Base-by-base conservation (phyloP, 1,140 invertebrate genomes). In the Magallana angulata region DNA sequence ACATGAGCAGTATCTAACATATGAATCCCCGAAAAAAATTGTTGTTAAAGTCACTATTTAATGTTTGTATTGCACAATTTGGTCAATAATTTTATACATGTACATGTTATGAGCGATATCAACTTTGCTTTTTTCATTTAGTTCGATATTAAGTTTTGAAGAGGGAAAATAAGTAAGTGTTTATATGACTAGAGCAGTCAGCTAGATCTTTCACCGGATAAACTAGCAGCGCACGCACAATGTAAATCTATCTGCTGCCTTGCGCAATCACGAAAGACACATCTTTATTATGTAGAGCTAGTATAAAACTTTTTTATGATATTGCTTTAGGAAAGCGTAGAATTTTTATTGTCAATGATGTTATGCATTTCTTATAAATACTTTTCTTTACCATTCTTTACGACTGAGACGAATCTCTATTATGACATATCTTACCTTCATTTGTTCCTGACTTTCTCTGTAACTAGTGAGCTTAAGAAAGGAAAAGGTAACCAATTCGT, bases 131-230 rank as follows among this genome's bases (percentile, higher is more conserved):
- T 76, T 68, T 30, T 76, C 36, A 18, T 30, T 30, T 76, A 76
- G 68, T 76, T 30, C 24, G 9, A 76, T 76, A 76, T 36, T 76
- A 76, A 76, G 36, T 76, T 76, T 76, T 36, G 68, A 36, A 76
- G 68, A 76, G 36, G 68, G 24, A 76, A 76, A 76, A 76, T 36
- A 30, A 76, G 68, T 76, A 76, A 76, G 68, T 76, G 9, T 2
- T 76, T 76, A 12, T 30, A 30, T 30, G 30, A 30, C 68, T 30
- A 18, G 36, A 30, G 68, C 68, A 76, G 24, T 18, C 68, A 76
- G 36, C 68, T 9, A 30, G 36, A 76, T n/a, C 18, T 30, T 12
- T 18, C 68, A 76, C 68, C 18, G 68, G 68, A 36, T 30, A 9
- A 76, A 76, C 36, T 76, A 76, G 68, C 68, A 11, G 24, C 68